These are phyloP conservation scores for Teleopsis dalmanni DNA, from an alignment of 1,140 invertebrate genomes.

Conservation along the genomic window DNA sequence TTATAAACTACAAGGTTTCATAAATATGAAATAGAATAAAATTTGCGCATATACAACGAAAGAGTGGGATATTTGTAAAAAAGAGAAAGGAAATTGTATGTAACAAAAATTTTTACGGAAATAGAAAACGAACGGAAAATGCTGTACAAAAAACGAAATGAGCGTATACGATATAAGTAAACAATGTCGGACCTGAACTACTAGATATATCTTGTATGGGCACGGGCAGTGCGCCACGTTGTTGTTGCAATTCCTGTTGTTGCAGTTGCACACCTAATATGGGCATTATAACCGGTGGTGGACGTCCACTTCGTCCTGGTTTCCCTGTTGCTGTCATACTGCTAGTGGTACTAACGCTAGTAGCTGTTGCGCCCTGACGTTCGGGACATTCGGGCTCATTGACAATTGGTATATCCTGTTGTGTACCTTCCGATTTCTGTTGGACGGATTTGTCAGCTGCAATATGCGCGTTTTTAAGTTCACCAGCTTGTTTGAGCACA, in stretches of 20 bases:
- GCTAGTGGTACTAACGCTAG: conserved; percentile 12
- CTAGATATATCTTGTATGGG: conserved; percentile 41
- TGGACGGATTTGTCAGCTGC: conserved; percentile 44
- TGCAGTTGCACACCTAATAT: conserved; percentile 39
- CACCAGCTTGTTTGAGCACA: conserved; percentile 85
- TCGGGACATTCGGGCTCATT: conserved; percentile 23
- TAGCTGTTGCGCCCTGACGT: conserved; percentile 2
- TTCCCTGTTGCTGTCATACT: conserved; percentile 25
- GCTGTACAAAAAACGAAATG: neutral
- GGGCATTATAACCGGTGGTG: conserved; percentile 39
- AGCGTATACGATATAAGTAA: too few species aligned
- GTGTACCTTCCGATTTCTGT: conserved; percentile 13
- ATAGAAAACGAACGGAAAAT: conserved; percentile 15
- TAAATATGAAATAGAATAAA: neutral
- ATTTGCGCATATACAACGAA: conserved; percentile 6
- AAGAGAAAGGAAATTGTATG: neutral
- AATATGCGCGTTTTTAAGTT: conserved; percentile 57
- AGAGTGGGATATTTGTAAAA: neutral
- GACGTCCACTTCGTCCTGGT: conserved; percentile 33
- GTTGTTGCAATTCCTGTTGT: conserved; percentile 41
- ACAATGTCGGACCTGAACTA: conserved; percentile 42
- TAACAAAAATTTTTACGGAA: conserved; percentile 8
- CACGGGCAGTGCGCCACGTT: conserved; percentile 30
- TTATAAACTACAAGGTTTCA: too few species aligned
- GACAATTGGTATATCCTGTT: conserved; percentile 20